Conservation (phyloP, 2,888 invertebrate species). For the Noctua comes region DNA sequence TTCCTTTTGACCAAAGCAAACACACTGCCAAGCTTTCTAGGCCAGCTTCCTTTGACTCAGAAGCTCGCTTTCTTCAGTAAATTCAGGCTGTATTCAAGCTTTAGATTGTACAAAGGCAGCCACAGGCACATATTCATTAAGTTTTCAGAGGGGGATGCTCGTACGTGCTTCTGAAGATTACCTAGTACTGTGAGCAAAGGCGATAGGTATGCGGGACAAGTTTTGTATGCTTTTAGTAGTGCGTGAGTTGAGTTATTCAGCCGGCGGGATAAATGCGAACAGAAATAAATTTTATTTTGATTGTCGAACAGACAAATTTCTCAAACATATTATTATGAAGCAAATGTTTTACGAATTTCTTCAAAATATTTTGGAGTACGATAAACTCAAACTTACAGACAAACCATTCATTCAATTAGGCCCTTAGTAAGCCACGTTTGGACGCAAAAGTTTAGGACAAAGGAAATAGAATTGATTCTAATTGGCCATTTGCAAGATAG, state of each 20-base stretch:
- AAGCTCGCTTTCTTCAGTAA: slow-evolving; percentile 46
- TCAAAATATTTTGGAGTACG: background rate
- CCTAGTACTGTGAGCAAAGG: slow-evolving; percentile 22
- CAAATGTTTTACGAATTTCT: background rate
- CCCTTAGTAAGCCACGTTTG: background rate
- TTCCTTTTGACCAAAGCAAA: slow-evolving; percentile 33
- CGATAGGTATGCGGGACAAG: background rate
- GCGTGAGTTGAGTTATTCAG: background rate
- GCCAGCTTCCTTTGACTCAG: slow-evolving; percentile 48
- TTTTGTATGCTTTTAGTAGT: slow-evolving; percentile 15
- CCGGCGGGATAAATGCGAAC: background rate
- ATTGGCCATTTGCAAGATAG: background rate
- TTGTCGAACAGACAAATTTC: background rate
- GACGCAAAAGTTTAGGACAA: background rate
- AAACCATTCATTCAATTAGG: background rate
- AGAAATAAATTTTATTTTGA: background rate
- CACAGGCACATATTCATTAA: slow-evolving; percentile 57
- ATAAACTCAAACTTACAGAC: background rate
- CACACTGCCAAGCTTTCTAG: slow-evolving; percentile 45
- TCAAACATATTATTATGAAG: background rate
- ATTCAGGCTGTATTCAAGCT: slow-evolving; percentile 59
- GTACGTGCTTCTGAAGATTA: slow-evolving; percentile 46
- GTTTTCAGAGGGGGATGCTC: slow-evolving; percentile 53
- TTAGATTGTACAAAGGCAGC: slow-evolving; percentile 43
- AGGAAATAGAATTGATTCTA: background rate